Evolutionary conservation across 2,797 vertebrate genomes (phyloP).

Genomic region (Aeoliscus strigatus): DNA sequence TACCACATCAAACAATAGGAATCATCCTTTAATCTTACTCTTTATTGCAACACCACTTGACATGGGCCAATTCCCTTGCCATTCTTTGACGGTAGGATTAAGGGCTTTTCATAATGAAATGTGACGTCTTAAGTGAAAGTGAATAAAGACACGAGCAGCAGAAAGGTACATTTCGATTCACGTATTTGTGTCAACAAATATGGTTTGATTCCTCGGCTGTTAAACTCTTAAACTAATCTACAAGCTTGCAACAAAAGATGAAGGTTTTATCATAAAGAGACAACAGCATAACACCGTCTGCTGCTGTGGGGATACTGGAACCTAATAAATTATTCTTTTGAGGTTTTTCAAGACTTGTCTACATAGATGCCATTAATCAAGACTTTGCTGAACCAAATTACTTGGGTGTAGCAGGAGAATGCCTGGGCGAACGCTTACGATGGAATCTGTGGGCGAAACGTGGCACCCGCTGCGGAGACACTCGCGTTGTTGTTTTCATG

Average conservation of each 20-base stretch:
- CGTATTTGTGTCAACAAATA: too few species aligned
- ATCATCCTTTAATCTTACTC: constrained; percentile 45
- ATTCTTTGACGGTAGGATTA: constrained; percentile 43
- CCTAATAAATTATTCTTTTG: constrained; percentile 50
- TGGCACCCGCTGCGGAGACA: constrained; percentile 12
- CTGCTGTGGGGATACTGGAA: constrained; percentile 33
- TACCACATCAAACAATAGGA: constrained; percentile 28
- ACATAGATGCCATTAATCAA: constrained; percentile 54
- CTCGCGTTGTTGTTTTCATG: constrained; percentile 8
- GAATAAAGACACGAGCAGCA: not conserved
- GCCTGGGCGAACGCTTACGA: constrained; percentile 7
- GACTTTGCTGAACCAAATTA: constrained; percentile 43
- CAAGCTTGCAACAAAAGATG: too few species aligned
- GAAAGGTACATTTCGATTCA: constrained; percentile 4
- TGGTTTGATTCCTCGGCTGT: too few species aligned
- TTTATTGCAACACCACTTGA: constrained; percentile 33
- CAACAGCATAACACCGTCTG: too few species aligned
- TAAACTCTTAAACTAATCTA: constrained; percentile 14
- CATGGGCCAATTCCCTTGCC: constrained; percentile 22
- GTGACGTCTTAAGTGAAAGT: constrained; percentile 23
- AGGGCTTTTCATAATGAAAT: constrained; percentile 28
- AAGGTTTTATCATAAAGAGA: too few species aligned
- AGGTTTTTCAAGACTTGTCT: constrained; percentile 46
- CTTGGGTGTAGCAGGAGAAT: constrained; percentile 13
- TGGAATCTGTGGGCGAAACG: constrained; percentile 15